Conservation (phyloP, 2,888 invertebrate species). For the Augochlorella aurata region DNA sequence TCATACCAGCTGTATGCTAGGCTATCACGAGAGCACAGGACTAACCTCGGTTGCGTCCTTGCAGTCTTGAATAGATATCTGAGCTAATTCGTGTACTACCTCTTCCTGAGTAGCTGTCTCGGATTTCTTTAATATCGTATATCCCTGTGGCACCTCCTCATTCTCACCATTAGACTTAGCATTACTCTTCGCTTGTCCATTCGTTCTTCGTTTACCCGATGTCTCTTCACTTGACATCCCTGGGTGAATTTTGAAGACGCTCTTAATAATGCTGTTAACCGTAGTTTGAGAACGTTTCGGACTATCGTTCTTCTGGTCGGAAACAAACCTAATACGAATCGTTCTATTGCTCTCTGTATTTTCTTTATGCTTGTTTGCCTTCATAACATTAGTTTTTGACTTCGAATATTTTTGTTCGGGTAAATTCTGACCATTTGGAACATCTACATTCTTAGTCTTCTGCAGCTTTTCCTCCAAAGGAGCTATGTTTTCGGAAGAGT, state of each 20-base stretch:
- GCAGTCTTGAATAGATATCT: conserved; percentile 78
- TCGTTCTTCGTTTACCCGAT: conserved; percentile 56
- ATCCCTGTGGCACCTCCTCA: conserved; percentile 68
- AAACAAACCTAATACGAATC: conserved; percentile 57
- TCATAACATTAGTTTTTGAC: conserved; percentile 39
- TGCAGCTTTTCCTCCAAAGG: conserved; percentile 42
- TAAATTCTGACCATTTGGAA: conserved; percentile 35
- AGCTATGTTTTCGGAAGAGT: conserved; percentile 21
- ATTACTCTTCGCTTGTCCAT: conserved; percentile 58
- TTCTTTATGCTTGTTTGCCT: conserved; percentile 56
- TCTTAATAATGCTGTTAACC: conserved; percentile 75
- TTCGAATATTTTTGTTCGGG: conserved; percentile 52
- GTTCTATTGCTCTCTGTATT: conserved; percentile 51
- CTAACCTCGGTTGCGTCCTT: conserved; percentile 72
- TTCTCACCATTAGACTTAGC: conserved; percentile 57
- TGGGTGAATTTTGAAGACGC: conserved; percentile 72
- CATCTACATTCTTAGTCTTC: conserved; percentile 50
- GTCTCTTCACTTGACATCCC: conserved; percentile 58
- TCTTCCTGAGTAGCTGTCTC: conserved; percentile 69
- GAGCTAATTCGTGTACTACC: conserved; percentile 71
- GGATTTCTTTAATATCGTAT: conserved; percentile 76
- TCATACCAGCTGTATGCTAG: conserved; percentile 61
- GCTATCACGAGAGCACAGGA: conserved; percentile 78
- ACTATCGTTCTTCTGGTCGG: conserved; percentile 67
- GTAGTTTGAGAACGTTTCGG: conserved; percentile 73